These are phyloP conservation scores for Exephanes ischioxanthus DNA, from an alignment of 2,888 invertebrate genomes.

Conservation along the genomic window DNA sequence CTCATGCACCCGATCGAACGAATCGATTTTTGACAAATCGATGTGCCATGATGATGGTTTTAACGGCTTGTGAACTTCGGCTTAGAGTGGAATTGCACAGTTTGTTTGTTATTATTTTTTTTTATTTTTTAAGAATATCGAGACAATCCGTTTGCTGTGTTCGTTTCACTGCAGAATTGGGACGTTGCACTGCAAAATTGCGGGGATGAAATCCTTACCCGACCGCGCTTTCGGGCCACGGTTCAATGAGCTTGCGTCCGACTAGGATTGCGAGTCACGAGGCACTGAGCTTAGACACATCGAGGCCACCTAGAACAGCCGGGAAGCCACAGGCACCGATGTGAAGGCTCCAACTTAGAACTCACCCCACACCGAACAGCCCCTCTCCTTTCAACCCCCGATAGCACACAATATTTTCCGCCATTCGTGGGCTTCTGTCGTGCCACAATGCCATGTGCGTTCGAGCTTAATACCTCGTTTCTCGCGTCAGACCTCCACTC, in stretches of 20 bases:
- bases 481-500: constrained; percentile 1
- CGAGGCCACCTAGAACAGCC: constrained; percentile 78
- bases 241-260: constrained; percentile 76
- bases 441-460: constrained; percentile 65
- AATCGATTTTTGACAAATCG: constrained; percentile 32
- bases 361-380: constrained; percentile 59
- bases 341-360: constrained; percentile 52
- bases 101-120: background rate
- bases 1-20: constrained; percentile 42
- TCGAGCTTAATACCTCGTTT: constrained; percentile 35
- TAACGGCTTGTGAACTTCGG: background rate
- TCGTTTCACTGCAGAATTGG: constrained; percentile 20
- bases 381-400: constrained; percentile 48
- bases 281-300: constrained; percentile 82
- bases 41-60: background rate
- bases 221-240: constrained; percentile 50
- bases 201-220: constrained; percentile 60
- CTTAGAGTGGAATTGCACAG: background rate
- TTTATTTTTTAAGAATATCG: background rate
- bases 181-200: constrained; percentile 48
- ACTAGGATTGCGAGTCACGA: constrained; percentile 81
- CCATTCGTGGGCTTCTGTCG: constrained; percentile 64
- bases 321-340: constrained; percentile 74
- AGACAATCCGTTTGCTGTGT: background rate
- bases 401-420: constrained; percentile 71